Base-by-base conservation (phyloP, 2,888 invertebrate genomes). In the Metellina segmentata region DNA sequence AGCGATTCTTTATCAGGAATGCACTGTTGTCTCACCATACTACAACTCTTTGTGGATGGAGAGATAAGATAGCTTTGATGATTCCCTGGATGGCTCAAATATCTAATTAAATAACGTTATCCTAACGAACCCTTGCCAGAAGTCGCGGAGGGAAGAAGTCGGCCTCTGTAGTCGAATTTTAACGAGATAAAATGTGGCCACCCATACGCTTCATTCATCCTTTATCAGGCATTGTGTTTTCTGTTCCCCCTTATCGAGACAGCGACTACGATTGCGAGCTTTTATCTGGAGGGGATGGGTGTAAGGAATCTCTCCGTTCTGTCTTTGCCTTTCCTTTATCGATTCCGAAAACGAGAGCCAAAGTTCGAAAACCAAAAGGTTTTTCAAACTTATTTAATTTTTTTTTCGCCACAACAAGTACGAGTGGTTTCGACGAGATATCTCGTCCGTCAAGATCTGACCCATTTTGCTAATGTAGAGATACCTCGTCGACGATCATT, bases 41-140 rank as follows among this genome's bases (percentile, higher is more conserved):
- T 51, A 52, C 11, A 51, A 77, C 51, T 77, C 77, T 77, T 77
- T 77, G 19, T 77, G 49, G 9, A 52, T 13, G n/a, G 13, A 51
- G 51, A 52, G 52, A 51, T 51, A 69, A 77, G 77, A 77, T 75
- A 75, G 48, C 49, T 16, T n/a, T 75, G 49, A 19, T 0, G 77
- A 77, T 77, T 34, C 77, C n/a, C 51, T 19, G 77, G 77, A 20
- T 51, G 77, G 77, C 52, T 77, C 77, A 77, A 49, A 51, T 77
- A 51, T 77, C 77, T n/a, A 20, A 77, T 77, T n/a, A 77, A 19
- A 34, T 34, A 34, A 19, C 77, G 77, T 51, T 77, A 77, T 77
- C 52, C 77, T 77, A 77, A 52, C 51, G 52, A 77, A 34, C 34
- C 34, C 34, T 34, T 34, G 34, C 34, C n/a, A 34, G 34, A 34